Evolutionary conservation across 1,140 invertebrate species (phyloP), one percentile per base, ranked within the genome.

Genomic region (Sycophaga agraensis): DNA sequence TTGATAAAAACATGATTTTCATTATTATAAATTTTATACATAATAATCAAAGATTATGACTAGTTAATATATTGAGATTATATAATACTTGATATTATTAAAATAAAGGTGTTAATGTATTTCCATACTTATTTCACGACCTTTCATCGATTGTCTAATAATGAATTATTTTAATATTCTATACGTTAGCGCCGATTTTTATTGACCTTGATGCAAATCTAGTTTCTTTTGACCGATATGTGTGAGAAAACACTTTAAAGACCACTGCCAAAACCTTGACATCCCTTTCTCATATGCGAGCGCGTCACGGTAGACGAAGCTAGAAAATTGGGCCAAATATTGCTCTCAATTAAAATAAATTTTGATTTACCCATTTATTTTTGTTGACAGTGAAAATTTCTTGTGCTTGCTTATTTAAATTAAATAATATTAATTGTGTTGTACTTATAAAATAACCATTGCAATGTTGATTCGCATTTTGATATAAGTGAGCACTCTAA

Each of bases 181-280:
- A n/a, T n/a, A n/a, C n/a, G 1, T 17, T 7, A 12, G 17, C 12
- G 42, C 37, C 42, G 22, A 40, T 63, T 49, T 16, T 43, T 12
- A 43, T 57, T 57, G 54, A 51, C 54, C 46, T 63, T 51, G 56
- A 63, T 63, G 39, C 16, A 57, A 57, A 63, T 63, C 11, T 35
- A 43, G 14, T 37, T 56, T 57, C 21, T 49, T 50, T 31, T 16
- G 1, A 8, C 12, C 12, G 21, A 43, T 42, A 46, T 43, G 24
- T 21, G 51, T 45, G 17, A 28, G 17, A 19, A 46, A 58, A 53
- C 40, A 40, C n/a, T 63, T 54, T 2, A n/a, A 45, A 51, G 48
- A 46, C 48, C 55, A 54, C 34, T 63, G 61, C 55, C 61, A 63
- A 63, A 63, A 63, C 61, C 61, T 63, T 63, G 61, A 54, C 61